Evolutionary conservation across 2,113 vertebrate species (phyloP).

Genomic region (Nesoenas mayeri): DNA sequence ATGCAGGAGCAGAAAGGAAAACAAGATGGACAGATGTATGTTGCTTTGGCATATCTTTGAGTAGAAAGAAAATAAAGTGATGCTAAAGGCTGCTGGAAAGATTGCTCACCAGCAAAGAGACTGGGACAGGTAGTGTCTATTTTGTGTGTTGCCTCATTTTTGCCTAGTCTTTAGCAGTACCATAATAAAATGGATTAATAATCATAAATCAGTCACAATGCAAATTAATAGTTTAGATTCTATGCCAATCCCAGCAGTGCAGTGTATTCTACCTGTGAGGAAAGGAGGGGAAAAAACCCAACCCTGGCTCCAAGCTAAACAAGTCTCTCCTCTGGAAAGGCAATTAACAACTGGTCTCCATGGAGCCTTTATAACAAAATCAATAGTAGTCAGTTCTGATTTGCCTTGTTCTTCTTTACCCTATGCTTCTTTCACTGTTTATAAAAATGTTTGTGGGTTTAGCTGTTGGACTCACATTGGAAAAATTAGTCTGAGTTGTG

Average conservation of each 20-base stretch:
- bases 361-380: constrained; percentile 60
- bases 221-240: constrained; percentile 8
- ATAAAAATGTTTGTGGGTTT: constrained; percentile 32
- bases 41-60: background rate
- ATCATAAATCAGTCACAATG: background rate
- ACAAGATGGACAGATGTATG: background rate
- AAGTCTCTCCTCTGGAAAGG: constrained; percentile 23
- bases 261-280: background rate
- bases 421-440: constrained; percentile 2
- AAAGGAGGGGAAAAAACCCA: background rate
- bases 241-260: background rate
- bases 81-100: background rate
- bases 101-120: background rate
- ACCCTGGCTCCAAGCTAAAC: background rate
- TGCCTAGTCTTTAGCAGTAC: background rate
- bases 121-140: background rate
- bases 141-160: background rate
- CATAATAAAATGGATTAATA: constrained; percentile 10
- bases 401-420: constrained; percentile 17
- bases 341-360: constrained; percentile 50
- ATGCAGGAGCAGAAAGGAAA: background rate
- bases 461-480: background rate
- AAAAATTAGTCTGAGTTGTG: background rate
- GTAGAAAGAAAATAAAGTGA: background rate
- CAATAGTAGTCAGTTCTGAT: constrained; percentile 46